These are phyloP conservation scores for Unio pictorum DNA, from an alignment of 2,888 invertebrate species.

Conservation along the genomic window DNA sequence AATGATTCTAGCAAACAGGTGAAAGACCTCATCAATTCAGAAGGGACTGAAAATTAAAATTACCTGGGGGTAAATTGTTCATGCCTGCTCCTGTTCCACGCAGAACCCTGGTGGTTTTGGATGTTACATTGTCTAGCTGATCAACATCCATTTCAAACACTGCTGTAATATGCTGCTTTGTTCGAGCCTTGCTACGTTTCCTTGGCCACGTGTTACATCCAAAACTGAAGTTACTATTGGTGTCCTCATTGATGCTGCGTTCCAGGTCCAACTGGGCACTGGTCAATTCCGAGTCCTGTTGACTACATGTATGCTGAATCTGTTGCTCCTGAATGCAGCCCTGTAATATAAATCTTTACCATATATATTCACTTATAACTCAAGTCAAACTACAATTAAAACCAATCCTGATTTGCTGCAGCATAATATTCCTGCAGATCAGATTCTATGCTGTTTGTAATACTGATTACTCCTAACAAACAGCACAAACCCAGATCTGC, in stretches of 20 bases:
- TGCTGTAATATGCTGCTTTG: slow-evolving; percentile 39
- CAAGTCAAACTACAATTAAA: too few species aligned
- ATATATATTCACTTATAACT: too few species aligned
- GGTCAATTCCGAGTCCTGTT: slow-evolving; percentile 25
- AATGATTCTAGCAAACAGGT: too few species aligned
- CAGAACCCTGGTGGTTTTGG: slow-evolving; percentile 33
- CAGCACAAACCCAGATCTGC: too few species aligned
- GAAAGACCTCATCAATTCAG: too few species aligned
- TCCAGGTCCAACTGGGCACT: slow-evolving; percentile 36
- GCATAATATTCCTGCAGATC: too few species aligned
- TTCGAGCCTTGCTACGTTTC: slow-evolving; percentile 40
- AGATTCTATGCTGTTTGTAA: too few species aligned
- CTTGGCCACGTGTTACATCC: slow-evolving; percentile 58
- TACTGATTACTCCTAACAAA: too few species aligned
- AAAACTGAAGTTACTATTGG: slow-evolving; percentile 25
- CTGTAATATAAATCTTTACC: slow-evolving; percentile 34
- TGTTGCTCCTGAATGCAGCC: slow-evolving; percentile 67
- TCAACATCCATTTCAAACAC: slow-evolving; percentile 38
- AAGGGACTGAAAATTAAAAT: slow-evolving; percentile 2
- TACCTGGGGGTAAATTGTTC: slow-evolving; percentile 46
- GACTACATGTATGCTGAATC: slow-evolving; percentile 62
- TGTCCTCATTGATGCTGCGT: slow-evolving; percentile 33
- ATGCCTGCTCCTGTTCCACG: slow-evolving; percentile 44
- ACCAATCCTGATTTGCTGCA: too few species aligned
- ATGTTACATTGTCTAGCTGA: slow-evolving; percentile 20